These are phyloP conservation scores for Paralichthys olivaceus DNA, from an alignment of 2,113 vertebrate genomes.

Conservation along the genomic window DNA sequence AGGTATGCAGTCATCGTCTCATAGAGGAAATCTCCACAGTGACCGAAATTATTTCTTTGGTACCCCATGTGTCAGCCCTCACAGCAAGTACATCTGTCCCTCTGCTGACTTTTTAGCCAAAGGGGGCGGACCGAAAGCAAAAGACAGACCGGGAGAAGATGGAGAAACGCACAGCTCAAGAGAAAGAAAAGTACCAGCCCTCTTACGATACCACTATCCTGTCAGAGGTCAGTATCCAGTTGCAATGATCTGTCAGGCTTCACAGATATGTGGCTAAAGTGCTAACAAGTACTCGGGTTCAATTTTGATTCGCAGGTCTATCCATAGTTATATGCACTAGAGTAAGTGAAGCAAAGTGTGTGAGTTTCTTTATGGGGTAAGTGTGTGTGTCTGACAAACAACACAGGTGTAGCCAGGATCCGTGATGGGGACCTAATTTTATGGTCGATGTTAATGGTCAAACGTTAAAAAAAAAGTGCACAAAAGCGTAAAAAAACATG, in stretches of 20 bases:
- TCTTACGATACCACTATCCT: conserved; percentile 98
- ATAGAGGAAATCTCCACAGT: neutral
- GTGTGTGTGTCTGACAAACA: too few species aligned
- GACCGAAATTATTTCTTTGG: neutral
- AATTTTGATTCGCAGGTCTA: neutral
- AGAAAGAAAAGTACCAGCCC: conserved; percentile 98
- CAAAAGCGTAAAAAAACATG: too few species aligned
- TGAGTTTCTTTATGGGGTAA: too few species aligned
- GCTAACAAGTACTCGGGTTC: neutral
- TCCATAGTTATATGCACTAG: too few species aligned
- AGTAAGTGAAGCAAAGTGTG: too few species aligned
- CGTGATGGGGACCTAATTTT: too few species aligned
- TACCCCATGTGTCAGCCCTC: neutral
- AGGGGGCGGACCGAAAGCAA: conserved; percentile 98
- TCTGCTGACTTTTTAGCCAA: conserved; percentile 84
- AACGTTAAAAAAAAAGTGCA: too few species aligned
- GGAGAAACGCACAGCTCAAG: conserved; percentile 96
- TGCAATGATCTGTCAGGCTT: neutral
- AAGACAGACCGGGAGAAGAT: conserved; percentile 98
- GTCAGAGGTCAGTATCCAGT: conserved; percentile 87
- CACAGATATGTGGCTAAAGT: neutral
- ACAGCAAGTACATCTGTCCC: neutral
- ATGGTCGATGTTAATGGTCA: too few species aligned
- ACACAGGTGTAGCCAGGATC: too few species aligned
- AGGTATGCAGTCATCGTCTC: conserved; percentile 81